Conservation (phyloP, 2,113 vertebrate genomes). For the Pitta sordida region DNA sequence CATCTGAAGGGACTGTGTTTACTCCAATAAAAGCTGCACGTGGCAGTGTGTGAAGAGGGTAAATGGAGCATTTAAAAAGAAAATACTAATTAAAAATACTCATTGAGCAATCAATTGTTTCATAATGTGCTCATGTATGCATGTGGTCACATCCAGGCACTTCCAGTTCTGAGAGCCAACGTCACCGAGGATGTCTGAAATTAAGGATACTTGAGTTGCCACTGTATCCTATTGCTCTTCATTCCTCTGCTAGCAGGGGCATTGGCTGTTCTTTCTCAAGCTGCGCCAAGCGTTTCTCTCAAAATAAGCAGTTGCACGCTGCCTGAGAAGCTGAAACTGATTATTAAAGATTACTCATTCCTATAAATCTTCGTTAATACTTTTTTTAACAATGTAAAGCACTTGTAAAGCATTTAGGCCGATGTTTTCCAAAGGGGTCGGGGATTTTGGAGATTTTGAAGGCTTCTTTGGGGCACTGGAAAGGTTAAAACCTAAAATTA, state of each 20-base stretch:
- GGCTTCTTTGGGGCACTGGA: conserved; percentile 4
- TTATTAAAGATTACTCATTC: conserved; percentile 59
- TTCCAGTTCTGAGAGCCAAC: background rate
- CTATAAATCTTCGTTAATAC: conserved; percentile 45
- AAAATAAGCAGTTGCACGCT: conserved; percentile 11
- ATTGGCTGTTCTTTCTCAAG: conserved; percentile 17
- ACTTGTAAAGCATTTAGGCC: conserved; percentile 31
- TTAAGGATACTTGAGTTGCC: conserved; percentile 20
- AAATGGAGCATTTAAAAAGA: conserved; percentile 28
- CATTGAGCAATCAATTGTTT: conserved; percentile 45
- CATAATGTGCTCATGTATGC: background rate
- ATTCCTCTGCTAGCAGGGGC: conserved; percentile 29
- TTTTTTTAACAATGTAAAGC: conserved; percentile 26
- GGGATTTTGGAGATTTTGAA: background rate
- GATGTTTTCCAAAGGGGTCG: background rate
- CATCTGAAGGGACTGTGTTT: background rate
- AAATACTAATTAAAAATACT: conserved; percentile 53
- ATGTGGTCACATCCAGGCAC: background rate
- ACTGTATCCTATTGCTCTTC: conserved; percentile 9
- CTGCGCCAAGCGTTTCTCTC: background rate
- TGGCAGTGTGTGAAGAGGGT: background rate
- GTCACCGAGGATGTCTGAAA: conserved; percentile 32
- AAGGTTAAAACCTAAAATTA: conserved; percentile 50
- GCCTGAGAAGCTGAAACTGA: background rate
- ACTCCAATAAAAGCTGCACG: conserved; percentile 15